These are phyloP conservation scores for Eriosoma lanigerum DNA, from an alignment of 1,140 invertebrate species.

Conservation along the genomic window DNA sequence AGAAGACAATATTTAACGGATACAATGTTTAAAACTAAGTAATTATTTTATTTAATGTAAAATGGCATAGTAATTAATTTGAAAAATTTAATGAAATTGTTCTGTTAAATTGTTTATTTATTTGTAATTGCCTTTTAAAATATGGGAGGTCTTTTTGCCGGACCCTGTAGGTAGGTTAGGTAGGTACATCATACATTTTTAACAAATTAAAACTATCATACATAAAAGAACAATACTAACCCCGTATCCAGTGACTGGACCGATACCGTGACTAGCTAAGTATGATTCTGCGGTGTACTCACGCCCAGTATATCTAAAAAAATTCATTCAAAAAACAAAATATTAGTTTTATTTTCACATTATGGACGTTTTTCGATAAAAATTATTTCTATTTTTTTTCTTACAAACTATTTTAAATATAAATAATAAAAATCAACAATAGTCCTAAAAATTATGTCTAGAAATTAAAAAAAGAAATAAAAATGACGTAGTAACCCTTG, in stretches of 20 bases:
- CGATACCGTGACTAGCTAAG: slow-evolving; percentile 86
- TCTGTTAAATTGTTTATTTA: too few species aligned
- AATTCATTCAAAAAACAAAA: not conserved
- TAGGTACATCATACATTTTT: too few species aligned
- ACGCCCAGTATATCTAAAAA: slow-evolving; percentile 62
- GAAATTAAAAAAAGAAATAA: not conserved
- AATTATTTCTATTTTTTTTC: not conserved
- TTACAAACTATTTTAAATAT: not conserved
- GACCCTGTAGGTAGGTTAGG: too few species aligned
- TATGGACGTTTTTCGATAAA: not conserved
- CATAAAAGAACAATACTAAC: slow-evolving; percentile 64
- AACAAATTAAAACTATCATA: too few species aligned
- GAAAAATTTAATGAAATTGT: too few species aligned
- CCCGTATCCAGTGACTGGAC: slow-evolving; percentile 93
- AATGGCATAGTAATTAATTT: too few species aligned
- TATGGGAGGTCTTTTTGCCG: too few species aligned
- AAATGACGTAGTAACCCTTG: not conserved
- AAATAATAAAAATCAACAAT: not conserved
- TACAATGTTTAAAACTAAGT: too few species aligned
- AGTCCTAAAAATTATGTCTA: not conserved
- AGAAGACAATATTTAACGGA: too few species aligned
- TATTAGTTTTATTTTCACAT: not conserved
- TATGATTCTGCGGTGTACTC: slow-evolving; percentile 89
- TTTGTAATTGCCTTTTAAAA: too few species aligned
- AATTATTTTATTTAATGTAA: too few species aligned